Evolutionary conservation across 2,888 invertebrate species (phyloP).

Genomic region (Zootermopsis nevadensis): DNA sequence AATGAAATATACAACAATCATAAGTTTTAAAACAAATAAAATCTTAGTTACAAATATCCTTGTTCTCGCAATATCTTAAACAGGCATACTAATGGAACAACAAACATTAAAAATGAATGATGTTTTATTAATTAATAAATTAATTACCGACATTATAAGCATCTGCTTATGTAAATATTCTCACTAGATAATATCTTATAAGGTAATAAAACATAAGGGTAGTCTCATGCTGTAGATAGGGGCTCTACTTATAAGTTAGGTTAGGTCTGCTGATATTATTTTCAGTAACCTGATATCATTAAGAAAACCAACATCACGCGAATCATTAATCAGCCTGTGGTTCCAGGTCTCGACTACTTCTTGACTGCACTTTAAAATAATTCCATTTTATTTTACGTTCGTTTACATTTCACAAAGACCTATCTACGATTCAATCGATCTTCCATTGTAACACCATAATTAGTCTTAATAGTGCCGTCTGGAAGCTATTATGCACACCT

Average conservation of each 20-base stretch:
- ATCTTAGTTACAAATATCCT: background rate
- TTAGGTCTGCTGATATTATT: background rate
- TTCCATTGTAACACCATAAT: background rate
- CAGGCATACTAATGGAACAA: background rate
- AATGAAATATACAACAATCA: background rate
- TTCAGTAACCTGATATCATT: conserved; percentile 25
- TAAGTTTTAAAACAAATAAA: background rate
- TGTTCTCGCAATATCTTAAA: background rate
- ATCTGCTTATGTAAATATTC: background rate
- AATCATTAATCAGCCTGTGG: conserved; percentile 21
- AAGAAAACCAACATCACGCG: conserved; percentile 3
- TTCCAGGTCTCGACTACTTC: background rate
- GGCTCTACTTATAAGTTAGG: background rate
- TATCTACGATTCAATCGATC: background rate
- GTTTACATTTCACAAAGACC: background rate
- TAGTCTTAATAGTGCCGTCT: background rate
- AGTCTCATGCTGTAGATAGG: background rate
- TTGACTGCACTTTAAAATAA: background rate
- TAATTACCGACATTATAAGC: conserved; percentile 42
- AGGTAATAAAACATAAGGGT: background rate
- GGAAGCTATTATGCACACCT: background rate
- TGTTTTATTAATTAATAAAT: conserved; percentile 49
- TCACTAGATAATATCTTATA: background rate
- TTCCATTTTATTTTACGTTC: background rate
- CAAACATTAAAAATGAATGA: conserved; percentile 35